A percentile compares a stretch with the other conserved stretches of the same genome.
phyloP scores from a whole-genome alignment of 2,888 invertebrate genomes.

The Venustoraphidia nigricollis region DNA sequence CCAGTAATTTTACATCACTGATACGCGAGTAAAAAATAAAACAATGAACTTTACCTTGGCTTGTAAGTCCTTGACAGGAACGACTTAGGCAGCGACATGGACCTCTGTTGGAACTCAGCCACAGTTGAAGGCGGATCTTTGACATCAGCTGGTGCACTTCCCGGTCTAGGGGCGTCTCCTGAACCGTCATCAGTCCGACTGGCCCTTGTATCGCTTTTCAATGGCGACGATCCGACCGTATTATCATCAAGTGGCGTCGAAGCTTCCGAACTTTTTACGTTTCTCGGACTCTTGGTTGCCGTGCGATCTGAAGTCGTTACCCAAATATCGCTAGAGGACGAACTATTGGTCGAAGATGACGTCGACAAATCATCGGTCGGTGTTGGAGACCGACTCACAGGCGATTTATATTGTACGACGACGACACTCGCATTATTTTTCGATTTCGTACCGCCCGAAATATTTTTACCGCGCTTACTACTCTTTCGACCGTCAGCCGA shows the following conservation, averaged over 20 bases:
- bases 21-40: too few relatives aligned
- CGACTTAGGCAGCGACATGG: constrained; percentile 36
- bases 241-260: constrained; percentile 34
- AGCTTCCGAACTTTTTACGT: constrained; percentile 31
- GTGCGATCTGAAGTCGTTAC: constrained; percentile 35
- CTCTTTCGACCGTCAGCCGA: not conserved
- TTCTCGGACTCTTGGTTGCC: constrained; percentile 29
- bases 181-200: constrained; percentile 15
- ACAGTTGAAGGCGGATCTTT: constrained; percentile 9
- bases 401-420: too few relatives aligned
- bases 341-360: constrained; percentile 29
- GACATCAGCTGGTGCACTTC: constrained; percentile 32
- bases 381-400: constrained; percentile 20
- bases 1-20: too few relatives aligned
- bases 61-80: constrained; percentile 27
- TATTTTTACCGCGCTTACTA: too few relatives aligned
- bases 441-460: too few relatives aligned
- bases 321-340: constrained; percentile 37
- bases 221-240: not conserved
- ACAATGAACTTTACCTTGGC: constrained; percentile 23
- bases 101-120: constrained; percentile 28
- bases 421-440: too few relatives aligned
- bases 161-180: constrained; percentile 28
- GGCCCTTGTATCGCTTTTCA: constrained; percentile 17
- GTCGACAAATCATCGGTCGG: constrained; percentile 17